phyloP scores from a whole-genome alignment of 1,140 invertebrate genomes.

The Zaprionus camerounensis region DNA sequence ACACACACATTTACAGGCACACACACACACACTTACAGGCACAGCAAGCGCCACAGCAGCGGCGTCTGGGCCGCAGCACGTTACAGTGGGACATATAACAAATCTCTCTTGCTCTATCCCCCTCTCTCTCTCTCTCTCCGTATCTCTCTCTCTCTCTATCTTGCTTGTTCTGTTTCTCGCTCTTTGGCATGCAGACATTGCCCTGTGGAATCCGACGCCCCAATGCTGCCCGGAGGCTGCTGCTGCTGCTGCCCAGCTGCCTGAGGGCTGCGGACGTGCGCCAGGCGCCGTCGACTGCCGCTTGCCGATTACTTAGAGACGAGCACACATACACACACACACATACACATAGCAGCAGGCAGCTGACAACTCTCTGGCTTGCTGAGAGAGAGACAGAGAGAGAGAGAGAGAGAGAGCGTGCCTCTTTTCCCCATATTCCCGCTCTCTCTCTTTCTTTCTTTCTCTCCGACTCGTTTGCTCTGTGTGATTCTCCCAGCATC shows the following conservation, averaged over 20 bases:
- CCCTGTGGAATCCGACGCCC: slow-evolving; percentile 47
- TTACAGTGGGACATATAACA: slow-evolving; percentile 38
- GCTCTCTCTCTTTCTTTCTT: background rate
- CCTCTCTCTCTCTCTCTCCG: slow-evolving; percentile 4
- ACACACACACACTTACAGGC: slow-evolving; percentile 30
- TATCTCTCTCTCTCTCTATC: background rate
- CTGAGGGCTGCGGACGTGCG: slow-evolving; percentile 29
- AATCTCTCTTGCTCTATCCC: slow-evolving; percentile 18
- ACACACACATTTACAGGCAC: slow-evolving; percentile 8
- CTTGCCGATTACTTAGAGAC: slow-evolving; percentile 42
- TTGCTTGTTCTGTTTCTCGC: background rate
- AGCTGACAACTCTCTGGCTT: slow-evolving; percentile 32
- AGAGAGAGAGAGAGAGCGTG: background rate
- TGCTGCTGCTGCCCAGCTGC: slow-evolving; percentile 6
- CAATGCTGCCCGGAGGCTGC: slow-evolving; percentile 32
- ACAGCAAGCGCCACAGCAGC: slow-evolving; percentile 19
- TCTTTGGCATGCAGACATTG: slow-evolving; percentile 42
- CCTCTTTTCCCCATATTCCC: background rate
- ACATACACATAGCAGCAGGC: slow-evolving; percentile 2
- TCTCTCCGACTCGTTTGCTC: background rate
- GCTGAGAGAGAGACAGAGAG: background rate
- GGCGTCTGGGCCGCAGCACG: slow-evolving; percentile 43
- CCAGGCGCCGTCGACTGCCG: slow-evolving; percentile 46
- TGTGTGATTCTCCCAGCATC: background rate
- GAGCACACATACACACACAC: slow-evolving; percentile 9